phyloP scores from a whole-genome alignment of 2,113 vertebrate species.

The Poecilia latipinna region DNA sequence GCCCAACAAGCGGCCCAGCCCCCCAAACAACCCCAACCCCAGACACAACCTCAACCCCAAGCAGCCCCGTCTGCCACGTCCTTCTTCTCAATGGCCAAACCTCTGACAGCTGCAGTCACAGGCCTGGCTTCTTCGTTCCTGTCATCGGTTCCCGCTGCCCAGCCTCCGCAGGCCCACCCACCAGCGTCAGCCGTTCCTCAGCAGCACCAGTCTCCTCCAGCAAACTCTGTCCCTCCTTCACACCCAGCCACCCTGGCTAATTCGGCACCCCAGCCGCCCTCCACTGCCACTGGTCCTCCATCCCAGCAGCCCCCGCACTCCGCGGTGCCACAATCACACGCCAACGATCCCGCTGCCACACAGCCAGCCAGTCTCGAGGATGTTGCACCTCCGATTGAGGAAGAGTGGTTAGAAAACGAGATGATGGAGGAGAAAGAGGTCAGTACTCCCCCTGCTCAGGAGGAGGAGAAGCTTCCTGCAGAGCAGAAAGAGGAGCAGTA shows the following conservation, averaged over 20 bases:
- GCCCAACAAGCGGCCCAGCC: slow-evolving; percentile 58
- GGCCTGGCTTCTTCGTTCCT: slow-evolving; percentile 74
- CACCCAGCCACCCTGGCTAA: slow-evolving; percentile 61
- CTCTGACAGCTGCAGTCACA: slow-evolving; percentile 77
- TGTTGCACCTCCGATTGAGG: slow-evolving; percentile 48
- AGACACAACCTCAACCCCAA: slow-evolving; percentile 60
- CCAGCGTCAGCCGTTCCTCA: slow-evolving; percentile 49
- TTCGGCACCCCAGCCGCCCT: slow-evolving; percentile 48
- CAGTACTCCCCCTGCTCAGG: slow-evolving; percentile 30
- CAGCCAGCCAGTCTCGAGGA: slow-evolving; percentile 50
- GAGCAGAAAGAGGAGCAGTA: slow-evolving; percentile 61
- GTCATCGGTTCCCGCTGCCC: slow-evolving; percentile 66
- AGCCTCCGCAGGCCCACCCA: slow-evolving; percentile 67
- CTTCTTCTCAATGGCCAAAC: slow-evolving; percentile 83
- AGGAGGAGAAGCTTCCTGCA: slow-evolving; percentile 47
- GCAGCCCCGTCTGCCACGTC: slow-evolving; percentile 70
- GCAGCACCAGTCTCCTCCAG: slow-evolving; percentile 47
- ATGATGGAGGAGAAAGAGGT: slow-evolving; percentile 50
- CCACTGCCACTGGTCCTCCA: slow-evolving; percentile 26
- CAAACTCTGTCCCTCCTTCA: slow-evolving; percentile 52
- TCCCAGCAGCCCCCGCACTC: slow-evolving; percentile 50
- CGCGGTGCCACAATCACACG: slow-evolving; percentile 42
- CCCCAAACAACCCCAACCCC: slow-evolving; percentile 58
- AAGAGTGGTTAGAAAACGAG: slow-evolving; percentile 66
- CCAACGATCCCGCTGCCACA: slow-evolving; percentile 21